Conservation (phyloP, 1,140 invertebrate species). For the Anoplolepis gracilipes region DNA sequence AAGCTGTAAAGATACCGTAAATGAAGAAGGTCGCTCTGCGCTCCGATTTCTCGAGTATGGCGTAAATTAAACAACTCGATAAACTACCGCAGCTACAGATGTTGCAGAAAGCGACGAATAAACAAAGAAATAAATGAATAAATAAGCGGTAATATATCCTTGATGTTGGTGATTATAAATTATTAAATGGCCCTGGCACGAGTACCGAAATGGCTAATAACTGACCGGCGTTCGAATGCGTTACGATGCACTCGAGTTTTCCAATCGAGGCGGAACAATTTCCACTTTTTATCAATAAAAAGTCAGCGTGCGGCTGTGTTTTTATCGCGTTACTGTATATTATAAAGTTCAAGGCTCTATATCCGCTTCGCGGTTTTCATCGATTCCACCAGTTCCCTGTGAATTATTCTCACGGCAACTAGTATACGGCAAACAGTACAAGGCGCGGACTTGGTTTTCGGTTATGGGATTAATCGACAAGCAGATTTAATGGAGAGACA, state of each 20-base stretch:
- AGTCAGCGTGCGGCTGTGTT: neutral
- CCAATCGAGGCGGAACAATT: constrained; percentile 23
- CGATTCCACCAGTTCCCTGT: constrained; percentile 29
- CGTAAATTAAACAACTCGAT: constrained; percentile 46
- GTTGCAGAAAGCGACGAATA: neutral
- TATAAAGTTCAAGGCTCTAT: constrained; percentile 46
- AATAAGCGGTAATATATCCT: neutral
- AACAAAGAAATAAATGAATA: neutral
- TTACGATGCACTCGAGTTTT: constrained; percentile 37
- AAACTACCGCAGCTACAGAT: neutral
- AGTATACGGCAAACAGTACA: constrained; percentile 13
- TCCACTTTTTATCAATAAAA: constrained; percentile 45
- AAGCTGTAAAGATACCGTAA: constrained; percentile 31
- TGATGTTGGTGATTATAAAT: neutral
- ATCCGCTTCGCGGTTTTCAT: constrained; percentile 53
- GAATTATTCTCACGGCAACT: constrained; percentile 55
- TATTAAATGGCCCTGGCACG: neutral
- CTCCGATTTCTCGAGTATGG: constrained; percentile 15
- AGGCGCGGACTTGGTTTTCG: constrained; percentile 53
- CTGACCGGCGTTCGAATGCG: neutral
- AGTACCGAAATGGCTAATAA: constrained; percentile 16
- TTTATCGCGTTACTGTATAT: constrained; percentile 11
- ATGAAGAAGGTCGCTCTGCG: constrained; percentile 5
- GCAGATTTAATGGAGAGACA: constrained; percentile 59
- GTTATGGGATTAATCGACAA: constrained; percentile 60